Evolutionary conservation across 2,888 invertebrate species (phyloP), one percentile per base, ranked within the genome.

Genomic region (Drosophila barbarae): DNA sequence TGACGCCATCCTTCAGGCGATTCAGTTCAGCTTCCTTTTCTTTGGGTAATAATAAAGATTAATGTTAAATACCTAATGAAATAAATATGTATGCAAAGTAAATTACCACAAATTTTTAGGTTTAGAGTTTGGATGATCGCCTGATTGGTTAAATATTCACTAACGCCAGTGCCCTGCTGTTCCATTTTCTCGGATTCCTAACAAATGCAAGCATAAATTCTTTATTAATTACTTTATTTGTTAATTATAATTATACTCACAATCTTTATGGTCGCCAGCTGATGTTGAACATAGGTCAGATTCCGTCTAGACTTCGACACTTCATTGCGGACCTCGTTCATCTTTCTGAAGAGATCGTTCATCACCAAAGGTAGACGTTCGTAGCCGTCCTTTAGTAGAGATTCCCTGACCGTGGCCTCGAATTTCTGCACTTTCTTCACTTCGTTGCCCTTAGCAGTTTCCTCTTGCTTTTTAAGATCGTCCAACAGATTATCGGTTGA

Each of bases 51-150:
- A 26, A 26, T 26, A 26, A 26, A 7, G 6, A 6, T 6, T 21
- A 4, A 28, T 30, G 3, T 5, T 21, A 2, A 5, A 10, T 18
- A 18, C 1, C 15, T 9, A 9, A 9, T 26, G 6, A 0, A 26
- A 13, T 18, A 5, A 35, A 30, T 3, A 3, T 0, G 3, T 26
- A 26, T 26, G 7, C 6, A 5, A 2, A 2, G 5, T 13, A 30
- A 2, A 18, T 10, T 49, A 76, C 76, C 74, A 21, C 30, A 5
- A 18, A 81, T 64, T 41, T 78, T 78, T 0, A 5, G 1, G 1
- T 0, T 0, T 1, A 78, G 23, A 1, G 28, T 0, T 5, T 56
- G 15, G 1, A 34, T 39, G 1, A 57, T 46, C 1, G 30, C 15
- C 15, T 66, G 63, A 2, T 50, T 46, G 5, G 50, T 1, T 0